phyloP scores from a whole-genome alignment of 2,797 vertebrate genomes.

The Chanos chanos region DNA sequence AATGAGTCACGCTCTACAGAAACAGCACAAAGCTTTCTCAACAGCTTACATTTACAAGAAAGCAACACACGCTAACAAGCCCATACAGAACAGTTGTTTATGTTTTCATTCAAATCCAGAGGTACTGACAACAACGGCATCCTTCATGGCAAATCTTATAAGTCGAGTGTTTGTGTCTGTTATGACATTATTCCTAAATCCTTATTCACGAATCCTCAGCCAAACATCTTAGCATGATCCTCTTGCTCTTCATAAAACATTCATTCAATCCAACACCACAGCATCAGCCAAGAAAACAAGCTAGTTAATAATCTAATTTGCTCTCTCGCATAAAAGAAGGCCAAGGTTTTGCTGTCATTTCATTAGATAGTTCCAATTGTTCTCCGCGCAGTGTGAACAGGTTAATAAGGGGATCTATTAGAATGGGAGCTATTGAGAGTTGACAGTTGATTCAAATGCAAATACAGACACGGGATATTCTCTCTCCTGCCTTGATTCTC shows the following conservation, averaged over 20 bases:
- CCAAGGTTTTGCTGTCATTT: slow-evolving; percentile 14
- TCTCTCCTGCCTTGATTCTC: slow-evolving; percentile 13
- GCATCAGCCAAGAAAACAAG: not conserved
- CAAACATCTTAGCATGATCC: not conserved
- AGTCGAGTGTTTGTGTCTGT: too few species aligned
- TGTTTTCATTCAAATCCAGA: too few species aligned
- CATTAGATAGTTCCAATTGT: slow-evolving; percentile 34
- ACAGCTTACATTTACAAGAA: too few species aligned
- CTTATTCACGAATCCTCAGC: slow-evolving; percentile 1
- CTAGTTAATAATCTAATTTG: slow-evolving; percentile 3
- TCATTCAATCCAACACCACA: not conserved
- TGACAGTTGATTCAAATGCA: slow-evolving; percentile 29
- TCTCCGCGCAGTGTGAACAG: slow-evolving; percentile 18
- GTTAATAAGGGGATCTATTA: slow-evolving; percentile 29
- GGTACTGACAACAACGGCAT: too few species aligned
- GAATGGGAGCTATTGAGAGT: slow-evolving; percentile 25
- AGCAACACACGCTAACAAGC: too few species aligned
- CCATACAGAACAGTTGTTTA: too few species aligned
- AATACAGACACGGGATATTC: slow-evolving; percentile 33
- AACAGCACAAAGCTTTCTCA: too few species aligned
- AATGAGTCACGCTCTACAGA: too few species aligned
- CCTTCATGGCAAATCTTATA: too few species aligned
- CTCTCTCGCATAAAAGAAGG: slow-evolving; percentile 1
- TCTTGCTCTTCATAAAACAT: slow-evolving; percentile 1
- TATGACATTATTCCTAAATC: too few species aligned